phyloP scores from a whole-genome alignment of 2,888 invertebrate genomes.

The Drosophila cyrtoloma region DNA sequence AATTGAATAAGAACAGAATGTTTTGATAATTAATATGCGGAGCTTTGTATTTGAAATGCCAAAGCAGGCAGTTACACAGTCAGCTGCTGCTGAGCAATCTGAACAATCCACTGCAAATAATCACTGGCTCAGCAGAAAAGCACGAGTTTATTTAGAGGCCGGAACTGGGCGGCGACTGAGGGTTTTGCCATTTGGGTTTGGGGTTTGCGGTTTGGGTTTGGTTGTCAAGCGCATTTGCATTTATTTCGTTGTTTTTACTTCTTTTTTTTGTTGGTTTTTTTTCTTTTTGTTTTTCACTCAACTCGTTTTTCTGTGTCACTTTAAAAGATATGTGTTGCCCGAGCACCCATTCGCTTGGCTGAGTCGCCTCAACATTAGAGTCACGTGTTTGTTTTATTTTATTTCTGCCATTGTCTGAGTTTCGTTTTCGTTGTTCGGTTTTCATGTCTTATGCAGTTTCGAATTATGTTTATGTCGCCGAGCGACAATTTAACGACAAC shows the following conservation, averaged over 20 bases:
- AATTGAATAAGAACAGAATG: constrained; percentile 12
- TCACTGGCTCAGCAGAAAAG: constrained; percentile 54
- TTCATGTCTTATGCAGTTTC: constrained; percentile 60
- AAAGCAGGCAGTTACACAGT: constrained; percentile 5
- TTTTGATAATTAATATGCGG: constrained; percentile 15
- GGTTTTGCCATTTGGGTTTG: constrained; percentile 9
- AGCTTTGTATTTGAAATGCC: constrained; percentile 16
- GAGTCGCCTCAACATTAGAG: constrained; percentile 35
- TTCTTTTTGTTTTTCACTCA: constrained; percentile 14
- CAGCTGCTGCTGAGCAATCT: constrained; percentile 14
- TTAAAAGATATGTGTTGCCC: constrained; percentile 22
- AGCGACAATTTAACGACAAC: constrained; percentile 15
- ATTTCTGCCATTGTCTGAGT: constrained; percentile 46
- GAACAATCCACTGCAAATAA: constrained; percentile 31
- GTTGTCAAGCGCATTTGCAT: constrained; percentile 65
- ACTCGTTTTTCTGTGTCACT: constrained; percentile 74
- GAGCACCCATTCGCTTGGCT: constrained; percentile 1
- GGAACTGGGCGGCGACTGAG: constrained; percentile 9
- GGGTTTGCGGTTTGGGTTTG: constrained; percentile 7
- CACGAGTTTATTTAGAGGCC: constrained; percentile 41
- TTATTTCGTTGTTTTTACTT: constrained; percentile 27
- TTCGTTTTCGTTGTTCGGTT: constrained; percentile 39
- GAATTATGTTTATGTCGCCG: constrained; percentile 64
- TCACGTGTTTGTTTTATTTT: constrained; percentile 62
- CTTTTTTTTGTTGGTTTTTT: constrained; percentile 30